Percentiles rank a stretch among this genome's conserved stretches.
These are phyloP conservation scores for Troglohyphantes excavatus DNA, from an alignment of 2,888 invertebrate genomes.

Conservation along the genomic window DNA sequence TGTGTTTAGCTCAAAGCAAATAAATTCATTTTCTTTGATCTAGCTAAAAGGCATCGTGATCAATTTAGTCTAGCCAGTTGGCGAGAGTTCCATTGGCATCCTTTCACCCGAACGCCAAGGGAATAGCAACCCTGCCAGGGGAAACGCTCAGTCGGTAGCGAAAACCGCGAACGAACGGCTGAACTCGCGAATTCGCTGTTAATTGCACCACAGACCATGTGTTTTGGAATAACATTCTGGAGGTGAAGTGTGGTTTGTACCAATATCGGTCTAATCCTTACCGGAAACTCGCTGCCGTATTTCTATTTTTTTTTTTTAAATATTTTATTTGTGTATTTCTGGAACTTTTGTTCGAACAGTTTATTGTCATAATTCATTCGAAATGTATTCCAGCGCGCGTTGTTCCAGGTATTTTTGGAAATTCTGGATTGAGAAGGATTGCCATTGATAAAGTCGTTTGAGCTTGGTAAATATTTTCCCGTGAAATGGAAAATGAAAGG, in stretches of 20 bases:
- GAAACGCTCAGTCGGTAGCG: slow-evolving; percentile 68
- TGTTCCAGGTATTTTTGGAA: background rate
- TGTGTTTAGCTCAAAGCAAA: background rate
- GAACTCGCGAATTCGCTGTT: background rate
- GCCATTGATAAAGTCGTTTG: background rate
- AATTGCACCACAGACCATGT: slow-evolving; percentile 41
- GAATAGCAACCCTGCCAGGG: slow-evolving; percentile 37
- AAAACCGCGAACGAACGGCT: slow-evolving; percentile 38
- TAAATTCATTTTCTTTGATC: background rate
- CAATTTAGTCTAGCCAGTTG: background rate
- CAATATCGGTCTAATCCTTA: no score
- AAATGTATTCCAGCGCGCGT: background rate
- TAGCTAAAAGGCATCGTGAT: background rate
- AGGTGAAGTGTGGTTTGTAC: background rate
- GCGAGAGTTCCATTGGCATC: slow-evolving; percentile 22
- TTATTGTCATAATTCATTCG: background rate
- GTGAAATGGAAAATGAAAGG: background rate
- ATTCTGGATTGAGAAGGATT: background rate
- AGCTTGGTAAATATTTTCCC: background rate
- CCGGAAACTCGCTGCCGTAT: no score
- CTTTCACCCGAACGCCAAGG: background rate
- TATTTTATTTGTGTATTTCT: no score
- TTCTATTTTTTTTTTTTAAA: no score
- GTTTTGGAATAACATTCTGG: slow-evolving; percentile 10
- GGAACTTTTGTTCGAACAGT: no score